phyloP scores from a whole-genome alignment of 2,888 invertebrate species.

The Brachypterus glaber region DNA sequence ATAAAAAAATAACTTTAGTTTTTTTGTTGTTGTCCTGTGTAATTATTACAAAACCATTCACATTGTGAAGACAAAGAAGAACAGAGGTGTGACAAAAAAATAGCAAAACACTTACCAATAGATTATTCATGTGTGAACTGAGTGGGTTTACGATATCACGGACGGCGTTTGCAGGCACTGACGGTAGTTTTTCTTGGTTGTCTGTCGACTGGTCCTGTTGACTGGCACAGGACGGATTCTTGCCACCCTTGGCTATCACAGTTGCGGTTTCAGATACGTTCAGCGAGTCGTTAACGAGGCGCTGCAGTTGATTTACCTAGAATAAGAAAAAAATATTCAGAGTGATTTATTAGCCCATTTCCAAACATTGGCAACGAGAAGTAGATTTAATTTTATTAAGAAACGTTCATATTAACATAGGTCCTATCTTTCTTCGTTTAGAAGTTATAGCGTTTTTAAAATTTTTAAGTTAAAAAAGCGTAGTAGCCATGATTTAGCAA shows the following conservation, averaged over 20 bases:
- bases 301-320: constrained; percentile 46
- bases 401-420: too few relatives aligned
- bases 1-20: too few relatives aligned
- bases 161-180: constrained; percentile 51
- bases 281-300: constrained; percentile 48
- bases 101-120: constrained; percentile 47
- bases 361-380: too few relatives aligned
- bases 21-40: too few relatives aligned
- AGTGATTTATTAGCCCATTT: too few relatives aligned
- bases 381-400: too few relatives aligned
- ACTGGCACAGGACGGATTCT: constrained; percentile 35
- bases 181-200: constrained; percentile 43
- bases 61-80: too few relatives aligned
- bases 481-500: too few relatives aligned
- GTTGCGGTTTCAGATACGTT: constrained; percentile 49
- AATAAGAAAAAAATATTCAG: constrained; percentile 2
- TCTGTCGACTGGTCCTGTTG: constrained; percentile 37
- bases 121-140: constrained; percentile 56
- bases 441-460: too few relatives aligned
- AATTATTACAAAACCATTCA: too few relatives aligned
- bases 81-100: neutral
- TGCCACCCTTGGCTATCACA: constrained; percentile 42
- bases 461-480: too few relatives aligned
- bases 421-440: too few relatives aligned
- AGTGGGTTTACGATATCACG: constrained; percentile 55